phyloP scores from a whole-genome alignment of 1,140 invertebrate genomes.

The Dendroctonus valens region DNA sequence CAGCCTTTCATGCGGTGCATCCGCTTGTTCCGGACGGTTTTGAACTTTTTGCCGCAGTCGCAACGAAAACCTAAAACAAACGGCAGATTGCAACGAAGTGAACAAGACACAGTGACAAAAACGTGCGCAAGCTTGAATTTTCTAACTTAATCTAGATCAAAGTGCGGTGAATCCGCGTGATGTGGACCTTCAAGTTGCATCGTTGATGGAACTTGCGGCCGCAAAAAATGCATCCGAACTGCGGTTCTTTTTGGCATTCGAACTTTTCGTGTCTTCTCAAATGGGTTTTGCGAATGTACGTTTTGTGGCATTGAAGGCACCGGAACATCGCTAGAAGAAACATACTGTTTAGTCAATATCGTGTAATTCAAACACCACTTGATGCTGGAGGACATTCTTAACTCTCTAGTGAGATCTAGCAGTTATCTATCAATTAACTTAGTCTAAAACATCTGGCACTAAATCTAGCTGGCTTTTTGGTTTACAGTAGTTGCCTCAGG shows the following conservation, averaged over 20 bases:
- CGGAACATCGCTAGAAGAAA: constrained; percentile 43
- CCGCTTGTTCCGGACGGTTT: constrained; percentile 12
- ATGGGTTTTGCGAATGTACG: constrained; percentile 56
- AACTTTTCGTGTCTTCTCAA: constrained; percentile 60
- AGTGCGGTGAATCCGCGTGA: constrained; percentile 42
- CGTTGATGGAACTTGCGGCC: constrained; percentile 58
- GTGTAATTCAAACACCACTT: no score
- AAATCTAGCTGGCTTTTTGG: no score
- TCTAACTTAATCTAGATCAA: not conserved
- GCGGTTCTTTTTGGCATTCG: constrained; percentile 68
- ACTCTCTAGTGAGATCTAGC: no score
- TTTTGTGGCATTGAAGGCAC: constrained; percentile 60
- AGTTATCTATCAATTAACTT: no score
- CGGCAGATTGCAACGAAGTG: not conserved
- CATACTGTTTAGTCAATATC: not conserved
- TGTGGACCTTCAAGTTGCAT: constrained; percentile 58
- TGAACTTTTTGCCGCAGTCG: constrained; percentile 30
- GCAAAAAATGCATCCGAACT: constrained; percentile 70
- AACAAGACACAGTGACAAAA: not conserved
- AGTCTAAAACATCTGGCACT: no score
- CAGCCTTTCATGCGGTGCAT: constrained; percentile 31
- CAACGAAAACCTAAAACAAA: constrained; percentile 19
- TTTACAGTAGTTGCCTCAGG: no score
- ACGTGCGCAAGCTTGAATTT: not conserved
- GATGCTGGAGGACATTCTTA: no score